A percentile compares a stretch with the other conserved stretches of the same genome.
Evolutionary conservation across 2,113 vertebrate species (phyloP).

Genomic region (Tapirus terrestris): DNA sequence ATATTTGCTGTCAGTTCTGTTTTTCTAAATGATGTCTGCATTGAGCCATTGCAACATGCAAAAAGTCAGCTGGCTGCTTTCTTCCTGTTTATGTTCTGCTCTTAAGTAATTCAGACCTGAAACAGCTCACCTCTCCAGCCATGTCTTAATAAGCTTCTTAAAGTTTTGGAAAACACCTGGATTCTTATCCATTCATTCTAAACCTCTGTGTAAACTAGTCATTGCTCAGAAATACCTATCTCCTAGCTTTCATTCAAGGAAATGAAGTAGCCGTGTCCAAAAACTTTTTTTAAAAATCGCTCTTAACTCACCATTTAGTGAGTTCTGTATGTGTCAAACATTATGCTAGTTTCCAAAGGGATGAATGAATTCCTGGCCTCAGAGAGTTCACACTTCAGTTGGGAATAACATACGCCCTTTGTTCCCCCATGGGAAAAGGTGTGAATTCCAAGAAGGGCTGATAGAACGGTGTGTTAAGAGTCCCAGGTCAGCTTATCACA

Average conservation of each 20-base stretch:
- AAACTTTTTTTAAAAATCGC: not conserved
- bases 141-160: not conserved
- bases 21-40: conserved; percentile 59
- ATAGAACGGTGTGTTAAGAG: not conserved
- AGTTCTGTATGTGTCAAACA: not conserved
- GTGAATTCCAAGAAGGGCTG: not conserved
- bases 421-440: not conserved
- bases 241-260: not conserved
- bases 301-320: not conserved
- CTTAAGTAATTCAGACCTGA: not conserved
- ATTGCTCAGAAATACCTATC: not conserved
- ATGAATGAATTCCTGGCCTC: not conserved
- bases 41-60: conserved; percentile 23
- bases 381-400: not conserved
- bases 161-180: conserved; percentile 8
- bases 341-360: not conserved
- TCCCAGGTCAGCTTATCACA: not conserved
- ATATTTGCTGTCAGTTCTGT: conserved; percentile 56
- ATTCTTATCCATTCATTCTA: not conserved
- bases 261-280: not conserved
- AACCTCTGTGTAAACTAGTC: not conserved
- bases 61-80: not conserved
- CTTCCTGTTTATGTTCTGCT: conserved; percentile 55
- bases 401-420: too few relatives aligned
- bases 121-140: not conserved